Evolutionary conservation across 2,797 vertebrate species (phyloP), one percentile per base, ranked within the genome.

Genomic region (Uromys caudimaculatus): DNA sequence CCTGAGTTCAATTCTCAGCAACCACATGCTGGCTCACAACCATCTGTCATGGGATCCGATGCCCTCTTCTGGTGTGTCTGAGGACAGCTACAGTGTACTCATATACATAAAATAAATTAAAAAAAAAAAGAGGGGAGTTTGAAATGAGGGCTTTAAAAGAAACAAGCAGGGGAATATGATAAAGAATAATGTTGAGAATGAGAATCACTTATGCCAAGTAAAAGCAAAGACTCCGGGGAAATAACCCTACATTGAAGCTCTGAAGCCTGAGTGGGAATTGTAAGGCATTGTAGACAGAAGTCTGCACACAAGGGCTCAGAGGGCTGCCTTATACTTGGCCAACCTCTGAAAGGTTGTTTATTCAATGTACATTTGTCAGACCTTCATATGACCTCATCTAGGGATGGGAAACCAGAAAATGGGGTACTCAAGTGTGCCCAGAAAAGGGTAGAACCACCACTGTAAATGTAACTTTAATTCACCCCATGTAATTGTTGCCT

Each of bases 91-190:
- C n/a, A n/a, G n/a, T n/a, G n/a, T n/a, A n/a, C n/a, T n/a, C n/a
- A n/a, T n/a, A n/a, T n/a, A n/a, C n/a, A n/a, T n/a, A n/a, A n/a
- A n/a, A n/a, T n/a, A n/a, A n/a, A n/a, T n/a, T n/a, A n/a, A n/a
- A n/a, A n/a, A n/a, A n/a, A n/a, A n/a, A n/a, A 88, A 78, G 0
- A 47, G 64, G 71, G n/a, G 91, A 64, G 21, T 32, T 35, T 86
- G 17, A 41, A 44, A 83, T 62, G 69, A 77, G 23, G 54, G 50
- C 83, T 93, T 89, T 78, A n/a, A 87, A 89, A 29, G 67, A 93
- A 91, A 91, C 4, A 58, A 82, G 35, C 23, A 58, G 76, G 41
- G 54, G 19, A 29, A 23, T 67, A 54, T 58, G 35, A 78, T 78
- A 62, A 95, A 90, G 81, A 90, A 71, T 14, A 69, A 56, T 1